These are phyloP conservation scores for Ostrea denselamellosa DNA, from an alignment of 1,140 invertebrate genomes.

Conservation along the genomic window DNA sequence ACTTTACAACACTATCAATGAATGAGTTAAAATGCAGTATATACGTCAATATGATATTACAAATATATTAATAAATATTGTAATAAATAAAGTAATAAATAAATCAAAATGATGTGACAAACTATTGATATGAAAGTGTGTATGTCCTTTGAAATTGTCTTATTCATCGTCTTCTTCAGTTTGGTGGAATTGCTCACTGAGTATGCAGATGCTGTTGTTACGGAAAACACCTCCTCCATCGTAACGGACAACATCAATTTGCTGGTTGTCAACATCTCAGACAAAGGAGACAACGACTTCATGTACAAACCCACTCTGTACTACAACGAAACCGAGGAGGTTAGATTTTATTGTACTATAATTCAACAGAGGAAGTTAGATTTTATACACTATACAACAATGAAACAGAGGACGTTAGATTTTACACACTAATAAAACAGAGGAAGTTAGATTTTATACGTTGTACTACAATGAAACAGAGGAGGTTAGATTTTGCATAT, in stretches of 20 bases:
- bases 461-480: slow-evolving; percentile 7
- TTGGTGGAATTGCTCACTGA: slow-evolving; percentile 61
- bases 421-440: too few species aligned
- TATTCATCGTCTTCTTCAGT: slow-evolving; percentile 46
- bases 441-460: background rate
- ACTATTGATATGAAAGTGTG: background rate
- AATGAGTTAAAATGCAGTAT: too few species aligned
- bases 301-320: background rate
- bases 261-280: slow-evolving; percentile 58
- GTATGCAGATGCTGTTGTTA: slow-evolving; percentile 55
- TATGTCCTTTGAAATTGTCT: background rate
- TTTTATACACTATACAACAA: background rate
- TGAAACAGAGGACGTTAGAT: background rate
- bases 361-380: background rate
- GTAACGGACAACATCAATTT: slow-evolving; percentile 64
- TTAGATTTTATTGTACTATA: background rate
- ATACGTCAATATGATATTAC: background rate
- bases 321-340: slow-evolving; percentile 5
- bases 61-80: background rate
- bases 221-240: slow-evolving; percentile 54
- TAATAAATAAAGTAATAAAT: background rate
- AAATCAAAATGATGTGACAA: background rate
- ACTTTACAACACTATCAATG: too few species aligned
- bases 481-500: background rate
- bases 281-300: slow-evolving; percentile 1